These are phyloP conservation scores for Microhierax caerulescens DNA, from an alignment of 2,797 vertebrate genomes.

Conservation along the genomic window DNA sequence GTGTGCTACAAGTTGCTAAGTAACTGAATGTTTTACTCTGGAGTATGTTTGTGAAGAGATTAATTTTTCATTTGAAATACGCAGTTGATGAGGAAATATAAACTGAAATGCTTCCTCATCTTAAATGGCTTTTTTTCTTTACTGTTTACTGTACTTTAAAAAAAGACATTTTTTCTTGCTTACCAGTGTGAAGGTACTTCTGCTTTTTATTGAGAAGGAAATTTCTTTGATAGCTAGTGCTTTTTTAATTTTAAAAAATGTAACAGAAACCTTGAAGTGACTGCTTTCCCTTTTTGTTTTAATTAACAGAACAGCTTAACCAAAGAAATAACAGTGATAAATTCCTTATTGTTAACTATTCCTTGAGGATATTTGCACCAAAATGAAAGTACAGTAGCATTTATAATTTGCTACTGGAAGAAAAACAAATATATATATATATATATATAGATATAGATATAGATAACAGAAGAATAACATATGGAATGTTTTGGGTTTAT, in stretches of 20 bases:
- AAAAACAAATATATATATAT: background rate
- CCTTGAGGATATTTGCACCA: background rate
- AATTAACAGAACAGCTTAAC: background rate
- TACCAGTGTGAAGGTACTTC: background rate
- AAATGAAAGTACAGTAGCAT: background rate
- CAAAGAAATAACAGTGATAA: background rate
- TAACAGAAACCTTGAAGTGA: background rate
- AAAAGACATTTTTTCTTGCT: background rate
- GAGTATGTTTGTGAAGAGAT: background rate
- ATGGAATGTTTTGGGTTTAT: background rate
- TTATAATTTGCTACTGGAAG: background rate
- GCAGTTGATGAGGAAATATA: background rate
- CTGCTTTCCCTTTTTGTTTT: background rate
- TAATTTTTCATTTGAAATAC: background rate
- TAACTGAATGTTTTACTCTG: background rate
- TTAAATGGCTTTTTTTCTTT: background rate
- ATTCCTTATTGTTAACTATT: background rate
- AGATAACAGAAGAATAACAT: background rate
- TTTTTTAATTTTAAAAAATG: background rate
- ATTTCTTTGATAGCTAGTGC: background rate
- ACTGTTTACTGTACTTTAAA: background rate
- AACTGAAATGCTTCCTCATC: background rate
- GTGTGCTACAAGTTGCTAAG: conserved; percentile 25
- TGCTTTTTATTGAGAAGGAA: background rate
- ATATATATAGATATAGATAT: background rate